These are phyloP conservation scores for Oncopodura yosiiana DNA, from an alignment of 1,140 invertebrate species.

Conservation along the genomic window DNA sequence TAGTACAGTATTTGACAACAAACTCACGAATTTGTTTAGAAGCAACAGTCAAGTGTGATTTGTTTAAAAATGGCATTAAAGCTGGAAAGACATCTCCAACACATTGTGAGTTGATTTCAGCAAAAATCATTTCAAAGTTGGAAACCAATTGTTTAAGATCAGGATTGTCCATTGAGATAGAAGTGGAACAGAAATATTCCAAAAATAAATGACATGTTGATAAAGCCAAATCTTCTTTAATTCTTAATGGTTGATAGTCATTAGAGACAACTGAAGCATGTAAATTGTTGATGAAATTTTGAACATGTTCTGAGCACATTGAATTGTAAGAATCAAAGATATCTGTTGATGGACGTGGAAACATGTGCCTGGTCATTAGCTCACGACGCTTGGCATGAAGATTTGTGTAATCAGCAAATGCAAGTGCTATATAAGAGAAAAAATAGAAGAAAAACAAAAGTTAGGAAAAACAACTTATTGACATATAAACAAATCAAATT, in stretches of 20 bases:
- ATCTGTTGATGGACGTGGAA: too few relatives aligned
- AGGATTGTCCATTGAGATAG: slow-evolving; percentile 56
- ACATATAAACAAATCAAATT: neutral
- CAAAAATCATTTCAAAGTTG: slow-evolving; percentile 74
- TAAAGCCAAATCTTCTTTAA: too few relatives aligned
- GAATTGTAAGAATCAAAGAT: too few relatives aligned
- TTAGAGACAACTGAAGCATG: too few relatives aligned
- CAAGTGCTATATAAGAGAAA: slow-evolving; percentile 57
- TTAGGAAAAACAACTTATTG: neutral
- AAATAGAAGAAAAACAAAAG: neutral
- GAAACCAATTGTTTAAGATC: slow-evolving; percentile 55
- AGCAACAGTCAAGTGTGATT: slow-evolving; percentile 57
- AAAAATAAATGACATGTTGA: too few relatives aligned
- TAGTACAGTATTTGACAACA: slow-evolving; percentile 58
- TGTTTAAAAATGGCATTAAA: slow-evolving; percentile 62
- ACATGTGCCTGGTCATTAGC: slow-evolving; percentile 62
- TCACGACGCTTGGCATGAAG: slow-evolving; percentile 66
- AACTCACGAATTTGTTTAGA: slow-evolving; percentile 61
- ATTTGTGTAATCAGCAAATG: slow-evolving; percentile 75
- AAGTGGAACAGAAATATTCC: slow-evolving; percentile 67
- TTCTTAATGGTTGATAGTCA: too few relatives aligned
- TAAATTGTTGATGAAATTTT: too few relatives aligned
- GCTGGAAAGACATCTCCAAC: slow-evolving; percentile 79
- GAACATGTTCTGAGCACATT: too few relatives aligned
- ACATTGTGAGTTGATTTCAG: slow-evolving; percentile 69